Percentiles rank a stretch among this genome's conserved stretches.
Evolutionary conservation across 1,140 invertebrate species (phyloP).

Genomic region (Macrotrachela quadricornifera): DNA sequence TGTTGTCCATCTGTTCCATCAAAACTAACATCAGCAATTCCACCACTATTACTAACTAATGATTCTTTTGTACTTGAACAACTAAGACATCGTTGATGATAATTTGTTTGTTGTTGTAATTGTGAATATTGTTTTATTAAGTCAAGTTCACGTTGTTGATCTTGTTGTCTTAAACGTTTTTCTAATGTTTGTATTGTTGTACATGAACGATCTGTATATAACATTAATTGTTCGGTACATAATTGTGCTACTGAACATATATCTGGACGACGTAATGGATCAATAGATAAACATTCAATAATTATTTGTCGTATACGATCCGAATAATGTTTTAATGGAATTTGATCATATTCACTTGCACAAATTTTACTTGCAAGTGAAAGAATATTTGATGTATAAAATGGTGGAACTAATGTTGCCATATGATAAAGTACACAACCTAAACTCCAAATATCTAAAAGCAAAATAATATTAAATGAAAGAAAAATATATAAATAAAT

Average conservation of each 20-base stretch:
- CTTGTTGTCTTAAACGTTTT: too few relatives aligned
- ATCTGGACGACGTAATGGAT: slow-evolving; percentile 23
- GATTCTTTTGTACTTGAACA: background rate
- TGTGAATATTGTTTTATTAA: slow-evolving; percentile 8
- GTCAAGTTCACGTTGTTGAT: background rate
- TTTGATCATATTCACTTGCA: slow-evolving; percentile 20
- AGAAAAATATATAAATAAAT: too few relatives aligned
- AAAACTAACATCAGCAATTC: too few relatives aligned
- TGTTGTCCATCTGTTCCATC: too few relatives aligned
- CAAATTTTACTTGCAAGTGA: slow-evolving; percentile 24
- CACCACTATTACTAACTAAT: too few relatives aligned
- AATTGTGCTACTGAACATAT: slow-evolving; percentile 20
- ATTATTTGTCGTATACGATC: background rate
- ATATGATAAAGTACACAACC: slow-evolving; percentile 82
- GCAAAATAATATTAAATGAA: slow-evolving; percentile 12
- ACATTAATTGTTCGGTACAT: slow-evolving; percentile 20
- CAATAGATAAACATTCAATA: slow-evolving; percentile 23
- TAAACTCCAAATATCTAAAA: slow-evolving; percentile 42
- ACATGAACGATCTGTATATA: slow-evolving; percentile 16
- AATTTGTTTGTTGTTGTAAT: slow-evolving; percentile 9
- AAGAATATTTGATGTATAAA: slow-evolving; percentile 54
- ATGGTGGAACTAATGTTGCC: slow-evolving; percentile 63
- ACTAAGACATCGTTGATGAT: slow-evolving; percentile 1
- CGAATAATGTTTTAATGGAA: slow-evolving; percentile 11
- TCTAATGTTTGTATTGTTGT: too few relatives aligned